These are phyloP conservation scores for Tautogolabrus adspersus DNA, from an alignment of 2,113 vertebrate species.

Conservation along the genomic window DNA sequence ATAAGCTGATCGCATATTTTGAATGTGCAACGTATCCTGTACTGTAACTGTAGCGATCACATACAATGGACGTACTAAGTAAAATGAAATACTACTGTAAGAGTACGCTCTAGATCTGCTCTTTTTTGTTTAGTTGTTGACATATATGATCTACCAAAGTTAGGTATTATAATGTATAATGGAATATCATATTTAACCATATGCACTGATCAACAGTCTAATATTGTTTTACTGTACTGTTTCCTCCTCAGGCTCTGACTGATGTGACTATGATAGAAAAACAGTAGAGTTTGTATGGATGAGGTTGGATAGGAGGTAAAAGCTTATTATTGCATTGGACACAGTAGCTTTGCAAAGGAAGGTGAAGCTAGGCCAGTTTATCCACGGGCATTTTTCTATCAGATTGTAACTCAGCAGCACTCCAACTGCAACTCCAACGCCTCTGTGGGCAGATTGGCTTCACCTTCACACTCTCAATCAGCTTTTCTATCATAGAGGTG, in stretches of 20 bases:
- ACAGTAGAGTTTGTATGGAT: slow-evolving; percentile 13
- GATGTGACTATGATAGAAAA: slow-evolving; percentile 39
- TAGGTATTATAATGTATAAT: background rate
- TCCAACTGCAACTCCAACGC: slow-evolving; percentile 65
- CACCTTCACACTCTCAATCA: slow-evolving; percentile 81
- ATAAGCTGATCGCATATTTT: no score
- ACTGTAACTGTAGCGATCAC: no score
- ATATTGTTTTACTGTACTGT: slow-evolving; percentile 28
- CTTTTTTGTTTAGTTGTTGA: no score
- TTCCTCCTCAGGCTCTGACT: slow-evolving; percentile 25
- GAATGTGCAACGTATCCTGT: no score
- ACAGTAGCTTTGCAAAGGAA: slow-evolving; percentile 57
- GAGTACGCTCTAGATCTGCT: no score
- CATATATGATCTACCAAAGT: no score
- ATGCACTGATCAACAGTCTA: slow-evolving; percentile 18
- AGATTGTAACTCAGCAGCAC: slow-evolving; percentile 72
- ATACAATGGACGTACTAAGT: no score
- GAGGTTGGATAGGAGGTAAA: slow-evolving; percentile 33
- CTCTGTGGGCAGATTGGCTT: slow-evolving; percentile 74
- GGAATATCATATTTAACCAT: background rate
- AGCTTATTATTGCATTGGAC: slow-evolving; percentile 60
- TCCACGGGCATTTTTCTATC: slow-evolving; percentile 66
- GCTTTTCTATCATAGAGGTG: slow-evolving; percentile 80
- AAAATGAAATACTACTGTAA: no score
- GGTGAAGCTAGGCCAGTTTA: slow-evolving; percentile 64